Evolutionary conservation across 2,797 vertebrate species (phyloP).

Genomic region (Diceros bicornis): DNA sequence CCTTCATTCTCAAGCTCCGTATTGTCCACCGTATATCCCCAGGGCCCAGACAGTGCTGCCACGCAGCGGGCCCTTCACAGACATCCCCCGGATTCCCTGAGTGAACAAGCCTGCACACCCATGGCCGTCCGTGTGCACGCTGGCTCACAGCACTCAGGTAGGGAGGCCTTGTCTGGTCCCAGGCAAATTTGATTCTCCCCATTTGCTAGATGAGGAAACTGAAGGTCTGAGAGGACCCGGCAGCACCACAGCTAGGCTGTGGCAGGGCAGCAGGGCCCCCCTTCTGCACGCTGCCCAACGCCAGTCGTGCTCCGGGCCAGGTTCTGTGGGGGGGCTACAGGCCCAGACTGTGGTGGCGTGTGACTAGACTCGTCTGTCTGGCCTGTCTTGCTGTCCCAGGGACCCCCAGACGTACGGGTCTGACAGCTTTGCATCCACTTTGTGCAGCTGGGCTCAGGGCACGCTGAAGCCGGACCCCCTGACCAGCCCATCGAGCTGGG

Average conservation of each 20-base stretch:
- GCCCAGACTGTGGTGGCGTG: background rate
- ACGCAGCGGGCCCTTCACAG: rapidly evolving
- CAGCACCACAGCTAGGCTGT: rapidly evolving
- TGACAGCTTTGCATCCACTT: background rate
- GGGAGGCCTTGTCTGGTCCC: background rate
- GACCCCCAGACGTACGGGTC: background rate
- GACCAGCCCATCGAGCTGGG: background rate
- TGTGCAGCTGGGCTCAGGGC: background rate
- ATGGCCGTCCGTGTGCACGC: rapidly evolving
- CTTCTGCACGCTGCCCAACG: rapidly evolving
- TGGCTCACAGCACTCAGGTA: rapidly evolving
- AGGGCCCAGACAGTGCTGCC: background rate
- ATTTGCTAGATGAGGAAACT: background rate
- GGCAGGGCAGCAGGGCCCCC: background rate
- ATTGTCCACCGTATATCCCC: rapidly evolving
- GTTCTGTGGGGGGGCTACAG: background rate
- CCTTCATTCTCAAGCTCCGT: no score
- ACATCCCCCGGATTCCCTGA: rapidly evolving
- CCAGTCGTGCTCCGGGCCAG: rapidly evolving
- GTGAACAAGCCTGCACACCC: rapidly evolving
- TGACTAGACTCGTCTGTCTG: rapidly evolving
- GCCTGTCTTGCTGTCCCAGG: background rate
- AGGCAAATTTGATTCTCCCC: background rate
- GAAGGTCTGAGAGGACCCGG: background rate
- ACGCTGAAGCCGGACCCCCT: background rate